Evolutionary conservation across 2,797 vertebrate genomes (phyloP).

Genomic region (Bradypodion pumilum): DNA sequence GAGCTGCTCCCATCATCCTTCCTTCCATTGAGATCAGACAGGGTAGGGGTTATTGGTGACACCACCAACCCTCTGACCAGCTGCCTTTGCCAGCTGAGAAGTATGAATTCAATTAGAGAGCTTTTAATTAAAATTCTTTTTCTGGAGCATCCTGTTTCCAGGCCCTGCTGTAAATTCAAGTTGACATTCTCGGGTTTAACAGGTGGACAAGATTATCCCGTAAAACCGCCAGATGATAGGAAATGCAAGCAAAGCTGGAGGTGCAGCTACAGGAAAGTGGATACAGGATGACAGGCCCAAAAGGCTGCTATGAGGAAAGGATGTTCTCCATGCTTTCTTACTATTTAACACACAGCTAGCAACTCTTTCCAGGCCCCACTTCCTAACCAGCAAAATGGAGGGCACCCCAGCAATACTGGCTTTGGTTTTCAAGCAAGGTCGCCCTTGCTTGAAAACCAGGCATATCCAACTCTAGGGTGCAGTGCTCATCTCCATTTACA

Average conservation of each 20-base stretch:
- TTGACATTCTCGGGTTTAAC: slow-evolving; percentile 87
- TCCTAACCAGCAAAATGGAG: background rate
- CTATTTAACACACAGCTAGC: background rate
- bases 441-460: too few relatives aligned
- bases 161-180: slow-evolving; percentile 88
- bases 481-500: too few relatives aligned
- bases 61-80: slow-evolving; percentile 62
- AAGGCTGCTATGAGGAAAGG: slow-evolving; percentile 43
- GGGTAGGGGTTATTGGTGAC: slow-evolving; percentile 72
- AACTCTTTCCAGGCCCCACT: background rate
- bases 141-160: slow-evolving; percentile 83
- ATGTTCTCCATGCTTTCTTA: background rate
- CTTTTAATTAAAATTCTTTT: slow-evolving; percentile 85
- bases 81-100: slow-evolving; percentile 75
- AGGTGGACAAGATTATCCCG: slow-evolving; percentile 90
- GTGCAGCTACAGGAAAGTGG: slow-evolving; percentile 60
- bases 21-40: slow-evolving; percentile 59
- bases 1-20: slow-evolving; percentile 66
- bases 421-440: too few relatives aligned
- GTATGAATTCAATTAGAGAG: slow-evolving; percentile 80
- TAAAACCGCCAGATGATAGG: slow-evolving; percentile 81
- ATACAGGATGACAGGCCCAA: slow-evolving; percentile 57
- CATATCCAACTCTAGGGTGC: too few relatives aligned
- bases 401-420: background rate
- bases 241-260: slow-evolving; percentile 67